These are phyloP conservation scores for Mungos mungo DNA, from an alignment of 2,113 vertebrate genomes.

Conservation along the genomic window DNA sequence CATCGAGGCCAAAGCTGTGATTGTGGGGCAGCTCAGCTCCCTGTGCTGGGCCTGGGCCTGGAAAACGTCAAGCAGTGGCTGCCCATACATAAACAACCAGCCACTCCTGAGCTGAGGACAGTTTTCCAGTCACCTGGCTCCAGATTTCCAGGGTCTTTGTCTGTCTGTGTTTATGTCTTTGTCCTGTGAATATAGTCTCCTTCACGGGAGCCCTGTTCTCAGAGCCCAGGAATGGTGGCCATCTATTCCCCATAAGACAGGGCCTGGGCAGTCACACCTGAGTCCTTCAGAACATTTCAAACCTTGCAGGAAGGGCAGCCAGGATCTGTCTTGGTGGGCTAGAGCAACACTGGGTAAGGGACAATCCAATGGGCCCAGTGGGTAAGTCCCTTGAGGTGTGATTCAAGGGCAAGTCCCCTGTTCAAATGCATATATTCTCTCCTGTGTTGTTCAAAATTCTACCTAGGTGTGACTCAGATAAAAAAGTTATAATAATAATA, in stretches of 20 bases:
- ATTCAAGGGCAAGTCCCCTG: not conserved
- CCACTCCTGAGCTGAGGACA: not conserved
- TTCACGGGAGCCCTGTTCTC: not conserved
- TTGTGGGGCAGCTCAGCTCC: too few species aligned
- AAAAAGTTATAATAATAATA: not conserved
- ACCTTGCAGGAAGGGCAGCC: not conserved
- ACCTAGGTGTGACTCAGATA: not conserved
- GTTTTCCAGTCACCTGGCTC: constrained; percentile 26
- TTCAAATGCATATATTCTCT: not conserved
- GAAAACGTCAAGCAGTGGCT: not conserved
- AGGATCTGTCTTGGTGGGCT: too few species aligned
- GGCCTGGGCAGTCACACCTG: not conserved
- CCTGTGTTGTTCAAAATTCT: not conserved
- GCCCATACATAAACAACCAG: not conserved
- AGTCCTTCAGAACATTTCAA: not conserved
- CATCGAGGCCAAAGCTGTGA: not conserved
- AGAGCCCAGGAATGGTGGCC: not conserved
- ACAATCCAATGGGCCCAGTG: rapidly evolving
- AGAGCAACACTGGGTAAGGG: too few species aligned
- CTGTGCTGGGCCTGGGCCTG: not conserved
- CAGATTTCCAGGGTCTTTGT: not conserved
- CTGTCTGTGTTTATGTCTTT: constrained; percentile 35
- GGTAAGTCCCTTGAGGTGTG: not conserved
- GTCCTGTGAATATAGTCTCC: not conserved
- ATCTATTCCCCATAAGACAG: not conserved